Percentiles rank a stretch among this genome's conserved stretches.
Conservation (phyloP, 2,113 vertebrate species). For the Psilopsiagon aurifrons region DNA sequence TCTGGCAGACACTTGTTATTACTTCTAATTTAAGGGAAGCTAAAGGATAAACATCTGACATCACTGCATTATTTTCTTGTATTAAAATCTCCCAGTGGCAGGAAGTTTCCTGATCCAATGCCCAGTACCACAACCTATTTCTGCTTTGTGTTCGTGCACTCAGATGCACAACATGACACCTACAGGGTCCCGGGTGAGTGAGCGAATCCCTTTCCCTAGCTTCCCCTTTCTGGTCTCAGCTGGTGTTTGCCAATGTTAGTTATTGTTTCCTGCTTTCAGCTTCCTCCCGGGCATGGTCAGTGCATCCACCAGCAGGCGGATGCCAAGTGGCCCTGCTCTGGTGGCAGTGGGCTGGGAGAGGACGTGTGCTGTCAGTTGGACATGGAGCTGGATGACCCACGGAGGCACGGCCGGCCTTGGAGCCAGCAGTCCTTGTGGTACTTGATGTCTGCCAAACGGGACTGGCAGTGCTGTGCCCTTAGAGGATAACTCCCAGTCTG, state of each 20-base stretch:
- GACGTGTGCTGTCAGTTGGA: neutral
- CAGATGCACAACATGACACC: rapidly evolving
- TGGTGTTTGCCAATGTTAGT: neutral
- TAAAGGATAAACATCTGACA: neutral
- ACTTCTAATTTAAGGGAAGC: neutral
- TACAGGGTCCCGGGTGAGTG: rapidly evolving
- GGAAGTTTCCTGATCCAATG: neutral
- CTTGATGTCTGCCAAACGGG: neutral
- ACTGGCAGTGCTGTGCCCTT: neutral
- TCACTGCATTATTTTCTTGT: neutral
- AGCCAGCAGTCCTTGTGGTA: neutral
- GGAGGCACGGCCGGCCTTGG: neutral
- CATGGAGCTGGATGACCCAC: rapidly evolving
- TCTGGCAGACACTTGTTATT: neutral
- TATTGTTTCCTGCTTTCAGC: neutral
- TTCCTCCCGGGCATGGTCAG: neutral
- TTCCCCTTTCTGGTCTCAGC: neutral
- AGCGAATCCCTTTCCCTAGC: neutral
- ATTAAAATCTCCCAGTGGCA: neutral
- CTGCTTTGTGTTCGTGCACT: neutral
- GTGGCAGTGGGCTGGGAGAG: neutral
- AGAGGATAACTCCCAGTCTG: neutral
- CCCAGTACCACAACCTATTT: neutral
- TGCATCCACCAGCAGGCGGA: neutral
- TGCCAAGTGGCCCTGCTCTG: neutral